Conservation (phyloP, 1,140 invertebrate species). For the Telenomus remus region DNA sequence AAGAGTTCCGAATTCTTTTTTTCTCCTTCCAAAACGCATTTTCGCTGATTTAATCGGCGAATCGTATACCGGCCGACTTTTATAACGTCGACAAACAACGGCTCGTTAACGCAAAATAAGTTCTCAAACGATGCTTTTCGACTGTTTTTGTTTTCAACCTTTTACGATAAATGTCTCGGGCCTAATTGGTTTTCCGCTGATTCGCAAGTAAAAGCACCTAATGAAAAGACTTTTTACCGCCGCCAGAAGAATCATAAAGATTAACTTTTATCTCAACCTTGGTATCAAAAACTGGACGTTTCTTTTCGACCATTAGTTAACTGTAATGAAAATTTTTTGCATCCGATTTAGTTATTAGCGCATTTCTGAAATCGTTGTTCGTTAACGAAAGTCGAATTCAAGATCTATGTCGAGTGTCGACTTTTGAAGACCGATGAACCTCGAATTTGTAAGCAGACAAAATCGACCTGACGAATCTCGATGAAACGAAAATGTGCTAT, state of each 20-base stretch:
- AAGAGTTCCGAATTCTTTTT: neutral
- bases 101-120: neutral
- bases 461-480: too few relatives aligned
- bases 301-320: neutral
- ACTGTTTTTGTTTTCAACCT: too few relatives aligned
- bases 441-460: too few relatives aligned
- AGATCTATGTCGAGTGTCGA: too few relatives aligned
- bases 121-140: too few relatives aligned
- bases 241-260: neutral
- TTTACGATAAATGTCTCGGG: too few relatives aligned
- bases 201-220: neutral
- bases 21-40: neutral
- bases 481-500: too few relatives aligned
- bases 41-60: neutral
- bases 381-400: too few relatives aligned
- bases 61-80: neutral
- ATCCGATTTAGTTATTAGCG: neutral
- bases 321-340: neutral
- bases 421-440: too few relatives aligned
- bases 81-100: slow-evolving; percentile 4
- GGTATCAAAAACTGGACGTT: neutral
- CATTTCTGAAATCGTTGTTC: neutral
- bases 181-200: too few relatives aligned
- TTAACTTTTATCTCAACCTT: too few relatives aligned
- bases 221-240: neutral